Conservation (phyloP, 2,888 invertebrate species). For the Alsophila aescularia region DNA sequence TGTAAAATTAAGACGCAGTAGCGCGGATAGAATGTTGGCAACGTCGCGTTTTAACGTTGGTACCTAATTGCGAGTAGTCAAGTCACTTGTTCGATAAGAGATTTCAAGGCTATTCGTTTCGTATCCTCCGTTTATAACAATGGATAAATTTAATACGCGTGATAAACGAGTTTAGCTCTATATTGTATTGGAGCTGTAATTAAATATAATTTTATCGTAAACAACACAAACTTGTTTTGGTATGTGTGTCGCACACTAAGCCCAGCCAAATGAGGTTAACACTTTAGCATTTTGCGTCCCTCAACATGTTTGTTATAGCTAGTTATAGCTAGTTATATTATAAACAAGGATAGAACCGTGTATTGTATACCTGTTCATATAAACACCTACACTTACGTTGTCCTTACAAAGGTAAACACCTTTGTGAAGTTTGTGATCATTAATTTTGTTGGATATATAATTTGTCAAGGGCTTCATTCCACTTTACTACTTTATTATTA, state of each 20-base stretch:
- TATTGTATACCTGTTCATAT: constrained; percentile 1
- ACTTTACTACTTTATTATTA: too few species aligned
- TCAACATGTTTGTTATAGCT: constrained; percentile 11
- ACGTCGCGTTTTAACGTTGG: constrained; percentile 68
- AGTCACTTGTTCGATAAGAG: constrained; percentile 79
- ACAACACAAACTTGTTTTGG: constrained; percentile 14
- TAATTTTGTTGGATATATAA: not conserved
- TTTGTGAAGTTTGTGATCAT: not conserved
- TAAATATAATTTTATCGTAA: constrained; percentile 12
- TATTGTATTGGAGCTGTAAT: constrained; percentile 48
- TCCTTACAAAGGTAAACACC: not conserved
- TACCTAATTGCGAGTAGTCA: constrained; percentile 66
- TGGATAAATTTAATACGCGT: constrained; percentile 62
- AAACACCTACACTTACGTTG: not conserved
- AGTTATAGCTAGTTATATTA: too few species aligned
- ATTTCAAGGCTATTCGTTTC: constrained; percentile 77
- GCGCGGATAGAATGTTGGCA: constrained; percentile 72
- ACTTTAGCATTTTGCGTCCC: constrained; percentile 14
- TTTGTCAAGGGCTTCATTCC: not conserved
- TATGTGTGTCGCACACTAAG: constrained; percentile 3
- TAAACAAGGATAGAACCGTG: constrained; percentile 4
- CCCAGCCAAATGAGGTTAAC: constrained; percentile 17
- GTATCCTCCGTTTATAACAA: constrained; percentile 71
- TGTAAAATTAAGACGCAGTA: constrained; percentile 79
- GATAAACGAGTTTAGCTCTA: constrained; percentile 53